A percentile compares a stretch with the other conserved stretches of the same genome.
Conservation (phyloP, 2,113 vertebrate species). For the Rhea americana region DNA sequence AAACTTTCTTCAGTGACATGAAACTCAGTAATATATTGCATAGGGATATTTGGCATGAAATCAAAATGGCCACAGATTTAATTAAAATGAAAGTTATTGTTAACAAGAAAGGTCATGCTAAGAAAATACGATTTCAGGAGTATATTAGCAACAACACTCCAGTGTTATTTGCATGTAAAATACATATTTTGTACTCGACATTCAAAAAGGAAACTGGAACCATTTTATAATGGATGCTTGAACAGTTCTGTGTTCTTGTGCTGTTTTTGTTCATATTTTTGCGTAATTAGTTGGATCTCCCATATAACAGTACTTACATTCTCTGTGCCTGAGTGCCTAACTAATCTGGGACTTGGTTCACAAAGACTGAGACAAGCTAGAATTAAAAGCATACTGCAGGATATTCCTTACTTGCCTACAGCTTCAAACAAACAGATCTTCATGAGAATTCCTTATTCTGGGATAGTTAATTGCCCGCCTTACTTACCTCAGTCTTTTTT, state of each 20-base stretch:
- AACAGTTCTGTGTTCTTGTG: slow-evolving; percentile 60
- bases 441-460: background rate
- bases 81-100: slow-evolving; percentile 82
- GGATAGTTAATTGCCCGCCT: background rate
- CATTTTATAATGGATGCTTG: slow-evolving; percentile 57
- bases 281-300: slow-evolving; percentile 58
- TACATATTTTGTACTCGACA: slow-evolving; percentile 75
- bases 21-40: slow-evolving; percentile 39
- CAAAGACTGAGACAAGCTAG: background rate
- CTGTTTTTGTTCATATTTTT: slow-evolving; percentile 50
- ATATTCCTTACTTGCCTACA: background rate
- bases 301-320: slow-evolving; percentile 16
- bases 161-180: slow-evolving; percentile 74
- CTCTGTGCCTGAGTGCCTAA: slow-evolving; percentile 16
- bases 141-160: slow-evolving; percentile 68
- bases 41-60: slow-evolving; percentile 64
- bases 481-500: background rate
- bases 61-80: slow-evolving; percentile 73
- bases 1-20: slow-evolving; percentile 49
- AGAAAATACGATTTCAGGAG: slow-evolving; percentile 77
- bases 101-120: slow-evolving; percentile 78
- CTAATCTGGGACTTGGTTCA: slow-evolving; percentile 31
- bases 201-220: slow-evolving; percentile 75
- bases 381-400: background rate
- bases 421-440: slow-evolving; percentile 16